These are phyloP conservation scores for Coelinius sp. DNA, from an alignment of 2,888 invertebrate species.

Conservation along the genomic window DNA sequence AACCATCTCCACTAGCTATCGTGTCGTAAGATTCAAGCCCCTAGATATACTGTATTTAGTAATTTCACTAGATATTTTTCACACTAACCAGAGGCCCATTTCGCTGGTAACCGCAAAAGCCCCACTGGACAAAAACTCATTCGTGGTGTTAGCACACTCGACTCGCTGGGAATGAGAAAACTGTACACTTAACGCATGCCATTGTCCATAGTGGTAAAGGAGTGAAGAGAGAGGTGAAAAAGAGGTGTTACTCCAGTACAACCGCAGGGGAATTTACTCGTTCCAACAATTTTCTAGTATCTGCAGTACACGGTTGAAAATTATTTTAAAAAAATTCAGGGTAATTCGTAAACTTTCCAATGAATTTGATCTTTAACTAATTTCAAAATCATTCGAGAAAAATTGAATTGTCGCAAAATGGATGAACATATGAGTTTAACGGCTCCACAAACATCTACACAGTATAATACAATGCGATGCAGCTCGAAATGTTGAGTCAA, in stretches of 20 bases:
- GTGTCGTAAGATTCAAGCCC: not conserved
- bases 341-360: not conserved
- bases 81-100: conserved; percentile 23
- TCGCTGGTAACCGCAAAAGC: conserved; percentile 12
- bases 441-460: not conserved
- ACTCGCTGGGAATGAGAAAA: conserved; percentile 12
- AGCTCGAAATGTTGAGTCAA: not conserved
- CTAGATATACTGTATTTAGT: conserved; percentile 19
- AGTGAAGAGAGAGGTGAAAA: not conserved
- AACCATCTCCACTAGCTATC: not conserved
- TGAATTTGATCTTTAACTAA: not conserved
- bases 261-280: conserved; percentile 26
- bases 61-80: conserved; percentile 26
- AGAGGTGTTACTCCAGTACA: conserved; percentile 5
- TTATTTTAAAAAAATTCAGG: not conserved
- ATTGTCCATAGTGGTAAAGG: not conserved
- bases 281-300: conserved; percentile 7
- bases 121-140: conserved; percentile 1
- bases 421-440: too few relatives aligned
- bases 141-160: not conserved
- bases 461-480: not conserved
- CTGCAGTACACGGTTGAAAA: not conserved
- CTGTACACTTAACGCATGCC: conserved; percentile 27
- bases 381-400: too few relatives aligned
- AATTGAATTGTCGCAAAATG: not conserved